Base-by-base conservation (phyloP, 2,888 invertebrate genomes). In the Timandra comae region DNA sequence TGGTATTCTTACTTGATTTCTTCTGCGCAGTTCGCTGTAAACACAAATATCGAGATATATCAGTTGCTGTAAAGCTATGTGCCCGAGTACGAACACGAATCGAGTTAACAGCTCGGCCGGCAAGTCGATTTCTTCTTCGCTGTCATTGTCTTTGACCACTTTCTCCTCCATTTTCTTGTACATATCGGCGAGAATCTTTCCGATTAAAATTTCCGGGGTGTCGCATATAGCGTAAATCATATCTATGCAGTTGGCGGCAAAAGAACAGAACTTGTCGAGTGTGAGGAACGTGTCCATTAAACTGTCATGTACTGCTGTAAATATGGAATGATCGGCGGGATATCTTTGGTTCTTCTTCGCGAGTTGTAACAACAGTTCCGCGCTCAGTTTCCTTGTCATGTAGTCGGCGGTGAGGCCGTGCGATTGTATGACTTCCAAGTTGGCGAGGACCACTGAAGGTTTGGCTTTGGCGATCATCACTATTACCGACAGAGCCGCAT, bases 1-100 rank as follows among this genome's bases (percentile, higher is more conserved):
- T 20, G 23, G 11, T 2, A 11, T 10, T 35, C 37, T 53, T 52
- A 79, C 85, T 81, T 77, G 76, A 56, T 80, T 84, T 41, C 73
- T 79, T 72, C 72, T 88, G 57, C 79, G 63, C 53, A 96, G 81
- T 70, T 96, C 96, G 41, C 92, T 93, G 52, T 96, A 94, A 3
- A 97, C 90, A 46, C 88, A 89, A 13, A 92, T 91, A 57, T 98
- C 97, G 34, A 97, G 86, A 64, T 93, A 92, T 30, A 93, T 90
- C 64, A 96, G 89, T 61, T 95, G 92, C 47, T 92, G 90, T 35
- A 93, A 73, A 0, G 94, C 94, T 41, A 94, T 84, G 41, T 94
- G 93, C 3, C 97, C 97, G 35, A 93, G 72, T 10, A 93, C 62
- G 42, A 87, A 88, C 10, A 89, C 66, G 43, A 89, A 88, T 7